A percentile compares a stretch with the other conserved stretches of the same genome.
Conservation (phyloP, 2,113 vertebrate species). For the Alosa alosa region DNA sequence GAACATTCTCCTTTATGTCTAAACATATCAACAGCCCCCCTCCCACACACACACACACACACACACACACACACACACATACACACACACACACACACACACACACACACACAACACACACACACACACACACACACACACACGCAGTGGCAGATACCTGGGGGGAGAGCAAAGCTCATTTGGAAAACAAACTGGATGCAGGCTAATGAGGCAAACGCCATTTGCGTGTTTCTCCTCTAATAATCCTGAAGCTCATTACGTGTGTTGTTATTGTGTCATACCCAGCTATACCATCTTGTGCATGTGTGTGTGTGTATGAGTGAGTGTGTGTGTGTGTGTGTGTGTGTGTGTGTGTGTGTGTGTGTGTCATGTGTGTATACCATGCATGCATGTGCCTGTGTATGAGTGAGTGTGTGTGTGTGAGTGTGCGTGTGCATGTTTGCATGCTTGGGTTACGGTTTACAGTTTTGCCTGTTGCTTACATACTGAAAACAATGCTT, state of each 20-base stretch:
- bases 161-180: constrained; percentile 50
- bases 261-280: too few species aligned
- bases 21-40: too few species aligned
- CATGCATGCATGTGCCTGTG: not conserved
- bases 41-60: too few species aligned
- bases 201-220: constrained; percentile 48
- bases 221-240: constrained; percentile 41
- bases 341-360: not conserved
- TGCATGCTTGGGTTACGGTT: not conserved
- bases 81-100: not conserved
- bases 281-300: too few species aligned
- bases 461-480: too few species aligned
- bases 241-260: constrained; percentile 49
- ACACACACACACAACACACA: too few species aligned
- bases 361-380: not conserved
- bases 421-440: constrained; percentile 1
- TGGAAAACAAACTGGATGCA: constrained; percentile 47
- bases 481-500: too few species aligned
- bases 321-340: not conserved
- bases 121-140: too few species aligned
- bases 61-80: not conserved
- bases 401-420: not conserved
- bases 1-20: too few species aligned
- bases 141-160: constrained; percentile 30
- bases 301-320: too few species aligned